phyloP scores from a whole-genome alignment of 2,888 invertebrate species.

The Halocaridina rubra region DNA sequence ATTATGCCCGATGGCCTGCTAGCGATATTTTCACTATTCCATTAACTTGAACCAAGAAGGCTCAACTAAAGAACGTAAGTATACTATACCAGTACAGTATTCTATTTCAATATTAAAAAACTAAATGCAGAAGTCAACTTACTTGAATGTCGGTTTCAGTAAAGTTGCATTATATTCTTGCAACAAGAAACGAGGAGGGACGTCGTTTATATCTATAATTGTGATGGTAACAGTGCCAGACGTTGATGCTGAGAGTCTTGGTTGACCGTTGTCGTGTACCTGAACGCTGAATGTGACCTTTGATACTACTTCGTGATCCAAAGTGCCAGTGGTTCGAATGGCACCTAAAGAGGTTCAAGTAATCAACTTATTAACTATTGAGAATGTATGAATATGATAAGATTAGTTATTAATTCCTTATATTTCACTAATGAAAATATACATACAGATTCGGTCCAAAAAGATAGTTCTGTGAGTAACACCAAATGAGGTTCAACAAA shows the following conservation, averaged over 20 bases:
- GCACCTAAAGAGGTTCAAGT: slow-evolving; percentile 74
- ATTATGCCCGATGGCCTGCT: too few species aligned
- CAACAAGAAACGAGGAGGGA: slow-evolving; percentile 82
- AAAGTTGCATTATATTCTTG: slow-evolving; percentile 82
- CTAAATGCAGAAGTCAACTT: neutral
- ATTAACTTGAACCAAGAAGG: too few species aligned
- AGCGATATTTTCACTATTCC: too few species aligned
- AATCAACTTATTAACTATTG: neutral
- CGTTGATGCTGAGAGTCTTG: slow-evolving; percentile 82
- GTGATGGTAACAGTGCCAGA: slow-evolving; percentile 77
- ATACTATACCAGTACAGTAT: too few species aligned
- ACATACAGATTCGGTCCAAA: too few species aligned
- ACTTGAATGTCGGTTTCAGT: slow-evolving; percentile 80
- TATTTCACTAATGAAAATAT: too few species aligned
- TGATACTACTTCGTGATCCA: slow-evolving; percentile 83
- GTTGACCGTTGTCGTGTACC: slow-evolving; percentile 85
- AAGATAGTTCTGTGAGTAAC: too few species aligned
- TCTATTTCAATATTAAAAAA: too few species aligned
- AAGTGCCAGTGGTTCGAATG: slow-evolving; percentile 78
- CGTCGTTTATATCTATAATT: slow-evolving; percentile 76
- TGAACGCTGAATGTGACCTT: slow-evolving; percentile 85
- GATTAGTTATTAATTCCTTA: too few species aligned
- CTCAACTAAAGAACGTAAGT: too few species aligned
- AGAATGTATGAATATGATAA: too few species aligned
- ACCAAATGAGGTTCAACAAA: too few species aligned